Base-by-base conservation (phyloP, 2,113 vertebrate species). In the Xiphias gladius region DNA sequence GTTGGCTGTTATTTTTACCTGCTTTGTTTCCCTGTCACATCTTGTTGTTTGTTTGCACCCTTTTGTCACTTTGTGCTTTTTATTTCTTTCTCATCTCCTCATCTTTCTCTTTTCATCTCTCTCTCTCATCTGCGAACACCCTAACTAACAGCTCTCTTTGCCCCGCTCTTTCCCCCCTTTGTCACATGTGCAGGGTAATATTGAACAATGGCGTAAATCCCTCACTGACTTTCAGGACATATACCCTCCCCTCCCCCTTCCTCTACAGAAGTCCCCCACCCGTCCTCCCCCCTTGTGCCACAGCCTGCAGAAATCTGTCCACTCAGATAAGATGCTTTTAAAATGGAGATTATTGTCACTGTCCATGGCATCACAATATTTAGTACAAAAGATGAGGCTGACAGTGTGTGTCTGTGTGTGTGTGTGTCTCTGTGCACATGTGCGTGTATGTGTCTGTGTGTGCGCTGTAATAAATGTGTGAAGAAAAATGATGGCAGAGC, bases 241-340 rank as follows among this genome's bases (percentile, higher is more conserved):
- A 87, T 87, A 82, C 76, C 82, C 64, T 76, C 75, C 88, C 91
- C 59, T 68, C 80, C 88, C 88, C 86, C 79, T 58, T 66, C 79
- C 57, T 88, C 86, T 74, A 83, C 81, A 80, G 50, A 43, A 83
- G 86, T 80, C 59, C 62, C 55, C 35, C 10, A 10, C 50, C 70
- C 3, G 30, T 69, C 88, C 86, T 79, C 73, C 83, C 79, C 74
- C 32, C 64, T 57, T 74, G 83, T 82, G 85, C 87, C 68, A 91
- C 90, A 89, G 93, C 91, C 87, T 71, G 90, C 90, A 95, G 95
- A 91, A 92, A 94, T 93, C 90, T 82, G 84, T 93, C 89, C 86
- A 89, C 90, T 92, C 86, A 80, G 87, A 92, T 94, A 91, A 94
- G 91, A 93, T 94, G 89, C 94, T 95, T 95, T 94, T 87, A 92